These are phyloP conservation scores for Forbesichthys agassizii DNA, from an alignment of 2,113 vertebrate species.

Conservation along the genomic window DNA sequence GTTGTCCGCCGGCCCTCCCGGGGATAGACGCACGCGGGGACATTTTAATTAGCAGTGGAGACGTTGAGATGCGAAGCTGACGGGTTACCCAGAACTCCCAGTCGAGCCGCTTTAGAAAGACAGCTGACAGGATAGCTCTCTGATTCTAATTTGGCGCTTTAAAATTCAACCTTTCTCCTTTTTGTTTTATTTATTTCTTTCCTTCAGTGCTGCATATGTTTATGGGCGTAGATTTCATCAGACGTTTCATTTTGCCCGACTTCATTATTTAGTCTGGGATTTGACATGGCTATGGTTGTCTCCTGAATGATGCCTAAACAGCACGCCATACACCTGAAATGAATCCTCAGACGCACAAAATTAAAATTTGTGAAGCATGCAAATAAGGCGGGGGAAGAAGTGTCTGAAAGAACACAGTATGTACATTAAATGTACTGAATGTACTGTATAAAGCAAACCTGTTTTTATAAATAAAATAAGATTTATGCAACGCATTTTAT, in stretches of 20 bases:
- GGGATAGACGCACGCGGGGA: slow-evolving; percentile 46
- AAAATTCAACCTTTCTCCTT: slow-evolving; percentile 49
- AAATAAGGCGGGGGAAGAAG: slow-evolving; percentile 14
- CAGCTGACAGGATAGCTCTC: slow-evolving; percentile 49
- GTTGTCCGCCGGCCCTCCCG: slow-evolving; percentile 22
- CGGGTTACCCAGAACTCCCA: slow-evolving; percentile 43
- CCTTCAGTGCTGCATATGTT: slow-evolving; percentile 39
- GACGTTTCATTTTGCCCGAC: slow-evolving; percentile 53
- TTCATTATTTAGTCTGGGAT: slow-evolving; percentile 49
- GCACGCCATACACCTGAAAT: slow-evolving; percentile 36
- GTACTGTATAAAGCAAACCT: slow-evolving; percentile 3
- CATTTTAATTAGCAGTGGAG: slow-evolving; percentile 54
- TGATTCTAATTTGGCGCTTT: slow-evolving; percentile 53
- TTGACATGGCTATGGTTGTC: slow-evolving; percentile 41
- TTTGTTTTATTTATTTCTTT: slow-evolving; percentile 16
- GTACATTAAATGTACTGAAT: neutral
- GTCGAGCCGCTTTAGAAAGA: slow-evolving; percentile 34
- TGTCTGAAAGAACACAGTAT: neutral
- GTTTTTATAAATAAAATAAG: too few relatives aligned
- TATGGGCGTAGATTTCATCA: slow-evolving; percentile 63
- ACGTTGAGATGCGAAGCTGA: slow-evolving; percentile 36
- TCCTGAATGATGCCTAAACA: slow-evolving; percentile 41
- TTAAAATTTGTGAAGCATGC: slow-evolving; percentile 11
- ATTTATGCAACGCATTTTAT: too few relatives aligned
- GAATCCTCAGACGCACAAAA: slow-evolving; percentile 22